These are phyloP conservation scores for Sebastes kiyomatsui DNA, from an alignment of 2,797 vertebrate genomes.

Conservation along the genomic window DNA sequence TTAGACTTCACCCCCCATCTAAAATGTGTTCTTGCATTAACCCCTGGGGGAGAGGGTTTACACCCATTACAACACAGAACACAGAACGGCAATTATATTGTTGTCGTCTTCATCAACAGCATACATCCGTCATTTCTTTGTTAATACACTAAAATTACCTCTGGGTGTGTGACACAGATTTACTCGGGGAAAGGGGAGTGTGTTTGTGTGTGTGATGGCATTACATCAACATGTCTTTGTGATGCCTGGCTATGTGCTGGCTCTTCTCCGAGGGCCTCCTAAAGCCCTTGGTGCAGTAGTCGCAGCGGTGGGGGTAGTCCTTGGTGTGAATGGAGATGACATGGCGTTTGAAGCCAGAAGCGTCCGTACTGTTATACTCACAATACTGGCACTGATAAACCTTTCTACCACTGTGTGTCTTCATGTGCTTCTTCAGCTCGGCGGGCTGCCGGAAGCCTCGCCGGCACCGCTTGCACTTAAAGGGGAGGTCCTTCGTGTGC, in stretches of 20 bases:
- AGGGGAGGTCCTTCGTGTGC: constrained; percentile 94
- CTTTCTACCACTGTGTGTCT: constrained; percentile 97
- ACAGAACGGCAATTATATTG: constrained; percentile 82
- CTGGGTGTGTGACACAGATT: constrained; percentile 73
- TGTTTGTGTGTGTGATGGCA: constrained; percentile 49
- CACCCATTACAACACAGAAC: constrained; percentile 77
- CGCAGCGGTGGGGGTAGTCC: constrained; percentile 97
- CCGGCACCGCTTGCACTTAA: constrained; percentile 94
- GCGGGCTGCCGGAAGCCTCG: constrained; percentile 93
- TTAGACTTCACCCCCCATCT: constrained; percentile 54
- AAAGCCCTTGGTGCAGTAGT: constrained; percentile 98
- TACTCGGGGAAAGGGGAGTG: constrained; percentile 60
- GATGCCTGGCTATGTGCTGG: constrained; percentile 98
- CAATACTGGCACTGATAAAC: constrained; percentile 99
- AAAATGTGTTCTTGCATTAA: constrained; percentile 69
- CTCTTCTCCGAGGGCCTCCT: constrained; percentile 96
- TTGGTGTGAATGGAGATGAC: constrained; percentile 99
- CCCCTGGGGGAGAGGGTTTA: constrained; percentile 53
- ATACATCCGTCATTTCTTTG: constrained; percentile 62
- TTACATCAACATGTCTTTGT: constrained; percentile 92
- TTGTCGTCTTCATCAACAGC: constrained; percentile 61
- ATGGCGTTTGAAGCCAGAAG: constrained; percentile 97
- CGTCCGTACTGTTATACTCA: constrained; percentile 97
- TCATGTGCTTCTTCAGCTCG: constrained; percentile 99
- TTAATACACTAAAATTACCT: constrained; percentile 78